Conservation (phyloP, 2,797 vertebrate species). For the Takifugu rubripes region DNA sequence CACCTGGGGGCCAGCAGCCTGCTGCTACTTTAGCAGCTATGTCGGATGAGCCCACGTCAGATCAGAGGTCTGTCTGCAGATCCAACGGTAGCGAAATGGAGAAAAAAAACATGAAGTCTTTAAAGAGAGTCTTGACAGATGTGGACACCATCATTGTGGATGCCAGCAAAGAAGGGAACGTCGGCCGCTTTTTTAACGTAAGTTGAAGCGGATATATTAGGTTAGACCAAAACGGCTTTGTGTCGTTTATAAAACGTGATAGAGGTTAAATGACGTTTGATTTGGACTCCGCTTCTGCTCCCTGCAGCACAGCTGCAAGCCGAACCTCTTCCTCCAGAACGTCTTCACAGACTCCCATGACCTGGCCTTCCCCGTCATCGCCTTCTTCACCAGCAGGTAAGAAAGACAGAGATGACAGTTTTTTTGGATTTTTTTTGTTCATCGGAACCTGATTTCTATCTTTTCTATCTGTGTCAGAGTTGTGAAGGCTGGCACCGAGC, state of each 20-base stretch:
- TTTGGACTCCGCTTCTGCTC: not conserved
- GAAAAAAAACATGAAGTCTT: not conserved
- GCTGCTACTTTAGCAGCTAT: slow-evolving; percentile 4
- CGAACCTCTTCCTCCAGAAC: slow-evolving; percentile 90
- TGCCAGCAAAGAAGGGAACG: slow-evolving; percentile 90
- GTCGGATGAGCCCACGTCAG: slow-evolving; percentile 10
- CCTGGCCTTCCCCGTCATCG: slow-evolving; percentile 82
- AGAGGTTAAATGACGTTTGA: not conserved
- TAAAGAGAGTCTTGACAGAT: slow-evolving; percentile 20
- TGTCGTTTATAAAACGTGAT: not conserved
- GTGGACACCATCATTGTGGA: slow-evolving; percentile 79
- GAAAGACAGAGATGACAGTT: not conserved
- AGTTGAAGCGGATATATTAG: slow-evolving; percentile 42
- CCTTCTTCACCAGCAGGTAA: slow-evolving; percentile 93
- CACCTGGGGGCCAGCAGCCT: not conserved
- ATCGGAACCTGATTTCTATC: not conserved
- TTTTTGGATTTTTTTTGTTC: no score
- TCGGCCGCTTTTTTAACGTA: slow-evolving; percentile 91
- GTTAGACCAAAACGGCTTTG: no score
- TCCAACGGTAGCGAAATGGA: not conserved
- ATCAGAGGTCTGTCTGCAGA: not conserved
- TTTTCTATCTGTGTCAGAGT: slow-evolving; percentile 60
- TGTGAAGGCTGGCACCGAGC: slow-evolving; percentile 86
- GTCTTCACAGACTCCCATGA: slow-evolving; percentile 92
- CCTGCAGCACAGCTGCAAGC: slow-evolving; percentile 87